Evolutionary conservation across 2,888 invertebrate species (phyloP), one percentile per base, ranked within the genome.

Genomic region (Drosophila picticornis): DNA sequence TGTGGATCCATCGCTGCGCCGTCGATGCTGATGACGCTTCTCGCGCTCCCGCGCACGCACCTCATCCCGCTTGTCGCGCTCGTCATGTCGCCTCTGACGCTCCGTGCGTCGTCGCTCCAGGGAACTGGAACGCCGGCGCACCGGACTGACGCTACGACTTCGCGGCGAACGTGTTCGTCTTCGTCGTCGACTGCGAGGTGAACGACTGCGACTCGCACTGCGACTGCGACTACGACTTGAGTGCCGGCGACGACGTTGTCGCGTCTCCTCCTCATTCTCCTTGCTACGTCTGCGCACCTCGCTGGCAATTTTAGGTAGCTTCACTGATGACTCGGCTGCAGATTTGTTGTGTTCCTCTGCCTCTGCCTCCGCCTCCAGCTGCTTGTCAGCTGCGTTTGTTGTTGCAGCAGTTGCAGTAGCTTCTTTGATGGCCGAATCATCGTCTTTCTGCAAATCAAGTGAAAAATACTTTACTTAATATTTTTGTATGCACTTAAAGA

Each of bases 81-180:
- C 89, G 4, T 89, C 91, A 71, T 92, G 92, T 0, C 92, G 84
- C n/a, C 71, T 79, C 55, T 89, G 88, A 4, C 92, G 90, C 58
- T 92, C 91, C 10, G 72, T 75, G 1, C 91, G 91, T 22, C 92
- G 65, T 5, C 92, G 84, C 58, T 91, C 91, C 46, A 92, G 19
- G 0, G 91, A 91, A 31, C 63, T 78, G 4, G 92, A 91, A 22
- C 92, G 88, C 2, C 90, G 68, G 4, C 86, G 80, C 22, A 66
- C 63, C 13, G 78, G 74, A 51, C 81, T 88, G 2, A 31, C 13
- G 60, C 79, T 72, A 16, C 62, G 60, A 64, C 80, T 75, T 25
- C 77, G 66, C 43, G 76, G 63, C 56, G 68, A 77, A 1, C 67
- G 55, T 31, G 74, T 56, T 38, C 75, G 85, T 25, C 80, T 84